Percentiles rank a stretch among this genome's conserved stretches.
Conservation (phyloP, 2,888 invertebrate genomes). For the Aporophyla lueneburgensis region DNA sequence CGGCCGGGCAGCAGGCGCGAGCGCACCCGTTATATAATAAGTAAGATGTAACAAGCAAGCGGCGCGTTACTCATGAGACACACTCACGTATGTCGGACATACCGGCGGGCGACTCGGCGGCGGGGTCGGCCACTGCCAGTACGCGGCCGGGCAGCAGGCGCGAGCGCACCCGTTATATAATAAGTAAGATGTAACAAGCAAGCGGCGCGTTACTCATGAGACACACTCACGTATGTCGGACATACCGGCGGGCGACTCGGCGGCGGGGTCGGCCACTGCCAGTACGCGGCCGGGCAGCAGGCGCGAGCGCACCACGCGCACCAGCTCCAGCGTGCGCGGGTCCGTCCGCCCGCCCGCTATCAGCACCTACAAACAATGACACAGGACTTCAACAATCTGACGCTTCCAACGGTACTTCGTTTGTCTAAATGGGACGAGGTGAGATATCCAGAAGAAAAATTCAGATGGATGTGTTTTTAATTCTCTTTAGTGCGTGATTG, state of each 20-base stretch:
- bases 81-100: constrained; percentile 88
- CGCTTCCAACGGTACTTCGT: no score
- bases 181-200: neutral
- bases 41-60: neutral
- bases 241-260: constrained; percentile 85
- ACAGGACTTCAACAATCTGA: neutral
- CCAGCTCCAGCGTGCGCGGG: constrained; percentile 92
- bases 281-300: constrained; percentile 93
- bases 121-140: constrained; percentile 92
- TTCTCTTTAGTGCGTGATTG: no score
- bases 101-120: constrained; percentile 85
- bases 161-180: constrained; percentile 77
- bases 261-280: constrained; percentile 92
- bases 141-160: constrained; percentile 93
- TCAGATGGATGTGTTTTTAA: no score
- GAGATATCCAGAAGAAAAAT: no score
- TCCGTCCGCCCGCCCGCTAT: constrained; percentile 92
- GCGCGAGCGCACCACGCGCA: constrained; percentile 92
- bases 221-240: constrained; percentile 85
- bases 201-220: constrained; percentile 31
- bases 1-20: constrained; percentile 92
- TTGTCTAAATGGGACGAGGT: neutral
- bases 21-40: constrained; percentile 83
- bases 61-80: constrained; percentile 36
- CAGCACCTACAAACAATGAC: constrained; percentile 85